Evolutionary conservation across 2,888 invertebrate genomes (phyloP).

Genomic region (Morinoia aosen): DNA sequence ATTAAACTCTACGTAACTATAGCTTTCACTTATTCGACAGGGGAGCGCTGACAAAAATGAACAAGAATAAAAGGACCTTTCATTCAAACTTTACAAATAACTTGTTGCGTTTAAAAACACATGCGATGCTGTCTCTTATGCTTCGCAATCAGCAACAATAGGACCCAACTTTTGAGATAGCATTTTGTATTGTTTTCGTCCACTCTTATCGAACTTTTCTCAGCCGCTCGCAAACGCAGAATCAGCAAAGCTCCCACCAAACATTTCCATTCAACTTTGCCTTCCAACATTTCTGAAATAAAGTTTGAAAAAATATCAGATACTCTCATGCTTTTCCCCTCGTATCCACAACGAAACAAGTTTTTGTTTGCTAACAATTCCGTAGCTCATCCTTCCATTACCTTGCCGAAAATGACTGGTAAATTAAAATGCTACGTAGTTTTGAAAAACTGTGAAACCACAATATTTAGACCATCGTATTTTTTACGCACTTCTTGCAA

Average conservation of each 20-base stretch:
- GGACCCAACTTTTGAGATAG: neutral
- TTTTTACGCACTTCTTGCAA: neutral
- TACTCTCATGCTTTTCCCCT: neutral
- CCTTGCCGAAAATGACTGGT: neutral
- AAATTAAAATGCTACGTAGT: neutral
- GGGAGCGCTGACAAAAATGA: neutral
- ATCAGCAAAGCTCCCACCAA: neutral
- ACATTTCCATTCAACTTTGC: neutral
- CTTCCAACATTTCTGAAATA: neutral
- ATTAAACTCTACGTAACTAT: neutral
- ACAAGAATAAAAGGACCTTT: neutral
- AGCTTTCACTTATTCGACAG: neutral
- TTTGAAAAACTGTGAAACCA: neutral
- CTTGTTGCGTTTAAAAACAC: neutral
- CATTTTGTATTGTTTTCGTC: neutral
- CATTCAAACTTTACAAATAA: neutral
- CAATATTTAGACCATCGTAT: neutral
- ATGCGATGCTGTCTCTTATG: neutral
- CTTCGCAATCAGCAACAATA: neutral
- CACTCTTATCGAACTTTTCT: neutral
- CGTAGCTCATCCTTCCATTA: neutral
- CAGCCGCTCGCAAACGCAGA: neutral
- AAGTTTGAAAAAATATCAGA: neutral
- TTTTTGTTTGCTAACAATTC: neutral
- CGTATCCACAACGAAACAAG: neutral